These are phyloP conservation scores for Leptopterna dolabrata DNA, from an alignment of 2,888 invertebrate genomes.

Conservation along the genomic window DNA sequence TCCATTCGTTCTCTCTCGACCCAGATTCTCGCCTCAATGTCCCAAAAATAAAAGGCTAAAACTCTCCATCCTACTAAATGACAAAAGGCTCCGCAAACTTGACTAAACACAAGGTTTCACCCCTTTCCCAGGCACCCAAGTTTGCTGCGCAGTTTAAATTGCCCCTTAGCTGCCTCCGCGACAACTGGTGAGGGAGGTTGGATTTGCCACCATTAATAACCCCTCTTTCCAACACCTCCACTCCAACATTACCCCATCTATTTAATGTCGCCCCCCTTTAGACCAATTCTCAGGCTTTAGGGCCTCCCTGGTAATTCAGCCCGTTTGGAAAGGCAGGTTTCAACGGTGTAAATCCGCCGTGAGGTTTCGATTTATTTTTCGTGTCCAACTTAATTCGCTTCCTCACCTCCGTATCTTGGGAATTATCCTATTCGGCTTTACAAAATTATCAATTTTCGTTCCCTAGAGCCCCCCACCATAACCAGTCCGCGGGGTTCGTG, in stretches of 20 bases:
- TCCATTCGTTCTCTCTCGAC: background rate
- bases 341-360: background rate
- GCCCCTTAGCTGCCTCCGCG: background rate
- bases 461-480: no score
- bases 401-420: no score
- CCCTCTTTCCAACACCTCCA: background rate
- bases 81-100: background rate
- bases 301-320: background rate
- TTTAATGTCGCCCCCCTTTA: conserved; percentile 19
- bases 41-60: background rate
- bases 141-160: conserved; percentile 5
- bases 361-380: background rate
- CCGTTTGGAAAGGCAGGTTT: background rate
- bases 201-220: conserved; percentile 29
- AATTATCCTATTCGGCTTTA: no score
- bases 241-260: background rate
- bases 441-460: no score
- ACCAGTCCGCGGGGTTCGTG: no score
- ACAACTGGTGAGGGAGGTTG: background rate
- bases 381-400: background rate
- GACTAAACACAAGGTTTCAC: conserved; percentile 6
- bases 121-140: background rate
- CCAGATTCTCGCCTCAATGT: background rate
- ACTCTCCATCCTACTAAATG: background rate
- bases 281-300: background rate